phyloP scores from a whole-genome alignment of 2,888 invertebrate species.

The Sicus ferrugineus region DNA sequence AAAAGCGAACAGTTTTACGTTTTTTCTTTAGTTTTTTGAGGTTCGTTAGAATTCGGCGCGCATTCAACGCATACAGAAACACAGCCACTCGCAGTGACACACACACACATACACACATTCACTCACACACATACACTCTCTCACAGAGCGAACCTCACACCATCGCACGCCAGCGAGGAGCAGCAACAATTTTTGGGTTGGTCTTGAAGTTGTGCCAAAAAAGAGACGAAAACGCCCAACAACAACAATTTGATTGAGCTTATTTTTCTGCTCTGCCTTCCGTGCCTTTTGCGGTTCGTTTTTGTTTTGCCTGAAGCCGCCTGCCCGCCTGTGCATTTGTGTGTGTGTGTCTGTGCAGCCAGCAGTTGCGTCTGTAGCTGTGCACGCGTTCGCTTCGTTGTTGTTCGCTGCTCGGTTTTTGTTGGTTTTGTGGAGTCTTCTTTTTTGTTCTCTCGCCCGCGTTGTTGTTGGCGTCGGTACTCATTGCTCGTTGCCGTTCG shows the following conservation, averaged over 20 bases:
- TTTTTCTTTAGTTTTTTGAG: slow-evolving; percentile 1
- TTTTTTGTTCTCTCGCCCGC: not conserved
- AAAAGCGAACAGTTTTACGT: not conserved
- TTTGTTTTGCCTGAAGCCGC: slow-evolving; percentile 18
- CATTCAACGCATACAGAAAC: slow-evolving; percentile 24
- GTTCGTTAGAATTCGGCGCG: slow-evolving; percentile 41
- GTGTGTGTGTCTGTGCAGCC: slow-evolving; percentile 4
- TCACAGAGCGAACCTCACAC: slow-evolving; percentile 2
- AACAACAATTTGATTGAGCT: slow-evolving; percentile 8
- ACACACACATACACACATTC: slow-evolving; percentile 2
- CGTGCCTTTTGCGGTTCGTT: slow-evolving; percentile 31
- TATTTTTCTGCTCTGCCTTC: slow-evolving; percentile 26
- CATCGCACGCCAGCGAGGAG: not conserved
- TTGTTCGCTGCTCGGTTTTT: slow-evolving; percentile 33
- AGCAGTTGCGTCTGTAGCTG: slow-evolving; percentile 4
- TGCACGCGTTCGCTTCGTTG: slow-evolving; percentile 40
- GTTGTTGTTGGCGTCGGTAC: slow-evolving; percentile 2
- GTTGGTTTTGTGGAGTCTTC: slow-evolving; percentile 21
- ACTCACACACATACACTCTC: slow-evolving; percentile 9
- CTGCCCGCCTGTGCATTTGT: slow-evolving; percentile 32
- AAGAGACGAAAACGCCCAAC: not conserved
- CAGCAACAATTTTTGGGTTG: slow-evolving; percentile 28
- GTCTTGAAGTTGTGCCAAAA: slow-evolving; percentile 23
- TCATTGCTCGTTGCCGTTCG: not conserved
- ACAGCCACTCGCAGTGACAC: slow-evolving; percentile 7